phyloP scores from a whole-genome alignment of 2,888 invertebrate species.

The Poecilobothrus nobilitatus region DNA sequence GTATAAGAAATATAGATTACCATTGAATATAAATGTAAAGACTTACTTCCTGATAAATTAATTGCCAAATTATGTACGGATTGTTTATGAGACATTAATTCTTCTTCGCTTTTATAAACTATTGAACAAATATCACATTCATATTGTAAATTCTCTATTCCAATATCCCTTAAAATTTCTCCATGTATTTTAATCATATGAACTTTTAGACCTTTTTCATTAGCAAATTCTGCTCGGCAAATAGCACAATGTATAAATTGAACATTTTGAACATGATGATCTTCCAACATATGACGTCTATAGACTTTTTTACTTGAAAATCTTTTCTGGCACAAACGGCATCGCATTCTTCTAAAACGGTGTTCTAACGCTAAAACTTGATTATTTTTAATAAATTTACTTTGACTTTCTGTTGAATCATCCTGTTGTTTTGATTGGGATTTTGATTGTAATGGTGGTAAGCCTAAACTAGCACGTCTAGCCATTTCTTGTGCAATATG shows the following conservation, averaged over 20 bases:
- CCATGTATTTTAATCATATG: slow-evolving; percentile 43
- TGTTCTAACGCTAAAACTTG: slow-evolving; percentile 38
- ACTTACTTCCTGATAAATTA: slow-evolving; percentile 17
- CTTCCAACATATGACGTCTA: slow-evolving; percentile 42
- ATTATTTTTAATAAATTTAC: slow-evolving; percentile 33
- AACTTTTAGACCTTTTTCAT: slow-evolving; percentile 43
- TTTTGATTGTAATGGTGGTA: not conserved
- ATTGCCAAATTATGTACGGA: slow-evolving; percentile 33
- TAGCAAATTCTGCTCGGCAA: slow-evolving; percentile 44
- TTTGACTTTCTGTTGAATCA: slow-evolving; percentile 19
- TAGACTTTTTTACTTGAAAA: slow-evolving; percentile 43
- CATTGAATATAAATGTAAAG: not conserved
- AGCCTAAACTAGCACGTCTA: slow-evolving; percentile 14
- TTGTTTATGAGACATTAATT: slow-evolving; percentile 38
- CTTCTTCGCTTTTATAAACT: slow-evolving; percentile 38
- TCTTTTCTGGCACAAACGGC: slow-evolving; percentile 42
- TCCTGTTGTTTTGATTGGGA: not conserved
- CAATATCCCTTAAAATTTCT: slow-evolving; percentile 36
- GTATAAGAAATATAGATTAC: not conserved
- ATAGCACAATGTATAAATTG: slow-evolving; percentile 42
- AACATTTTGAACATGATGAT: slow-evolving; percentile 42
- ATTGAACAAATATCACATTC: slow-evolving; percentile 43
- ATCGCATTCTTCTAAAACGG: slow-evolving; percentile 40
- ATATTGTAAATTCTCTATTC: slow-evolving; percentile 37
- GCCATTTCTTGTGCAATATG: slow-evolving; percentile 29